A percentile compares a stretch with the other conserved stretches of the same genome.
Conservation (phyloP, 2,888 invertebrate species). For the Hydroisotoma schaefferi region DNA sequence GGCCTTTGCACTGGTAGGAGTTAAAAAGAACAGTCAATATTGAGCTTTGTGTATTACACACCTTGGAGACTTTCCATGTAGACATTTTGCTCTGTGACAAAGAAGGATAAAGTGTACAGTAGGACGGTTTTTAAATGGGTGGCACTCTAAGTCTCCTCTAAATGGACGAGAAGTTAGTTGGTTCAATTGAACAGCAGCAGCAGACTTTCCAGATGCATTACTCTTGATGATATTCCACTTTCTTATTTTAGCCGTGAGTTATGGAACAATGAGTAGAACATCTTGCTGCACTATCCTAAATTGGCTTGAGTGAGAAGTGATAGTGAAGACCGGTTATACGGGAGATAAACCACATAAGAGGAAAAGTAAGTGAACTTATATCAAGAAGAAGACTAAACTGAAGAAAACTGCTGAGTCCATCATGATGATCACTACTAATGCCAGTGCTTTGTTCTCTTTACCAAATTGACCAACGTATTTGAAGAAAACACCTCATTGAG, state of each 20-base stretch:
- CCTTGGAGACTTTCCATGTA: background rate
- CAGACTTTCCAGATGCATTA: background rate
- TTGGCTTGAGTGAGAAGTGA: constrained; percentile 28
- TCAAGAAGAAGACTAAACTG: background rate
- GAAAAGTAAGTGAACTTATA: background rate
- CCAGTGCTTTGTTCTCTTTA: constrained; percentile 22
- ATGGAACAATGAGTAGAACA: constrained; percentile 19
- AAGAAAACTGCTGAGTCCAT: too few species aligned
- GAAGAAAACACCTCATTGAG: constrained; percentile 17
- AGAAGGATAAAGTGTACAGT: too few species aligned
- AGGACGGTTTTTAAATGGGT: too few species aligned
- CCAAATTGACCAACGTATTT: constrained; percentile 26
- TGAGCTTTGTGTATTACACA: background rate
- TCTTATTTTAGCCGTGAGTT: constrained; percentile 20
- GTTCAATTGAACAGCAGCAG: background rate
- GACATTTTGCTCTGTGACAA: too few species aligned
- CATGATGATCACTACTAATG: too few species aligned
- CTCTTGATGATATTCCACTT: constrained; percentile 3
- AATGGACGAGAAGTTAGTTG: background rate
- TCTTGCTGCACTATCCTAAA: constrained; percentile 37
- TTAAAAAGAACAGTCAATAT: too few species aligned
- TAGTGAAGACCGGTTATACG: background rate
- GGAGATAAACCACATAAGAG: background rate
- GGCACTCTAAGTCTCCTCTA: background rate
- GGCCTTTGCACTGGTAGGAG: too few species aligned